These are phyloP conservation scores for Morpho deidamia DNA, from an alignment of 2,888 invertebrate species.

Conservation along the genomic window DNA sequence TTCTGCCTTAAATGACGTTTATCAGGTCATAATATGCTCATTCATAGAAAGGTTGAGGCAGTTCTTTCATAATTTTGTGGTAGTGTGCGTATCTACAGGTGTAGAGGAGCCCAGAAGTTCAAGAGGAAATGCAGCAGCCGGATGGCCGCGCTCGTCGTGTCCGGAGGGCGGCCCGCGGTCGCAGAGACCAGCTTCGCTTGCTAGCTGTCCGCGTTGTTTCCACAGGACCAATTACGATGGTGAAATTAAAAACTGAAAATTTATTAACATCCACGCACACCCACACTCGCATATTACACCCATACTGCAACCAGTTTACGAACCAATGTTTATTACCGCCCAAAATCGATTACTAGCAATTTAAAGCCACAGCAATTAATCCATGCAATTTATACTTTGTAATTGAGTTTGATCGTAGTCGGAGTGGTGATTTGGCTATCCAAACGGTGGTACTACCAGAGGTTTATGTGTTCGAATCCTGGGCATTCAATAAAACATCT, in stretches of 20 bases:
- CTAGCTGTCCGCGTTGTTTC: conserved; percentile 66
- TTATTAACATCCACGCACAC: background rate
- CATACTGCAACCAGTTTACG: background rate
- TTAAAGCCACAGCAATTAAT: too few species aligned
- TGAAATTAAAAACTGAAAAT: conserved; percentile 16
- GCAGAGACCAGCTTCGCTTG: conserved; percentile 72
- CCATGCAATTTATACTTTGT: background rate
- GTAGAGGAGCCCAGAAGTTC: conserved; percentile 68
- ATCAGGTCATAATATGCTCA: too few species aligned
- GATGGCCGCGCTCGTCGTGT: conserved; percentile 62
- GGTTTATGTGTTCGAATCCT: too few species aligned
- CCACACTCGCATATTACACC: background rate
- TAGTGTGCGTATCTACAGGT: conserved; percentile 63
- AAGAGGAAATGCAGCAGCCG: conserved; percentile 66
- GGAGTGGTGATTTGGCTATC: too few species aligned
- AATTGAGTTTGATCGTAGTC: too few species aligned
- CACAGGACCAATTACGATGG: conserved; percentile 55
- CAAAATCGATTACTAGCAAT: too few species aligned
- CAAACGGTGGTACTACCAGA: too few species aligned
- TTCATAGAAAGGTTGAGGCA: background rate
- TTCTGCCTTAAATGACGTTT: too few species aligned
- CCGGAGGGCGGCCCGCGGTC: conserved; percentile 43
- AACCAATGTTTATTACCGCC: too few species aligned
- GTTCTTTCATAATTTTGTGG: conserved; percentile 38
- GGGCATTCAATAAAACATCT: too few species aligned